phyloP scores from a whole-genome alignment of 2,888 invertebrate species.

The Amiota minor region DNA sequence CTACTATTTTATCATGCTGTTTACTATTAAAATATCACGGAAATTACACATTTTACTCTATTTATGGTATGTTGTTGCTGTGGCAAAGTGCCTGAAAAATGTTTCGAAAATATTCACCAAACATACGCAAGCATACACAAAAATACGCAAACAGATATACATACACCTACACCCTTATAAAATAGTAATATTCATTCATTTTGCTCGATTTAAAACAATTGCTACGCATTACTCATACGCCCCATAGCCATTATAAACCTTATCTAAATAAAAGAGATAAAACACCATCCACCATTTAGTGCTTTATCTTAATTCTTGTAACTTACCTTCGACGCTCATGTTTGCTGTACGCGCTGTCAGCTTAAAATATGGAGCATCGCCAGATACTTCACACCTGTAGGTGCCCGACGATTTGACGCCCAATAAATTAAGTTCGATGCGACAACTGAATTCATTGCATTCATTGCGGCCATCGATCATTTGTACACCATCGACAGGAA shows the following conservation, averaged over 20 bases:
- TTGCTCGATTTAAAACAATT: constrained; percentile 28
- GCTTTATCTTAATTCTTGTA: background rate
- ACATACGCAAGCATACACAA: constrained; percentile 37
- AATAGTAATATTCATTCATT: too few species aligned
- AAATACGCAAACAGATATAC: too few species aligned
- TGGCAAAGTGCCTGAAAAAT: constrained; percentile 23
- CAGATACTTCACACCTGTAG: constrained; percentile 78
- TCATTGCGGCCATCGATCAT: constrained; percentile 64
- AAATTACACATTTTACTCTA: constrained; percentile 68
- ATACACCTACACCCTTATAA: constrained; percentile 14
- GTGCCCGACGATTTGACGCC: constrained; percentile 73
- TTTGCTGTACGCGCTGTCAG: constrained; percentile 75
- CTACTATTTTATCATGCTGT: too few species aligned
- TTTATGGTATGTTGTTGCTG: constrained; percentile 56
- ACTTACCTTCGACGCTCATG: constrained; percentile 77
- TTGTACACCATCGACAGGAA: constrained; percentile 66
- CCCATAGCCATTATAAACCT: background rate
- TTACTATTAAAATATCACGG: constrained; percentile 67
- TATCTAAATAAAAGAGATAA: too few species aligned
- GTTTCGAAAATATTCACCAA: constrained; percentile 55
- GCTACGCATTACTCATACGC: constrained; percentile 55
- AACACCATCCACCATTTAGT: too few species aligned
- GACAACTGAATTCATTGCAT: constrained; percentile 70
- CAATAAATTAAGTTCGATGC: constrained; percentile 68
- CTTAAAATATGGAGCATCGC: constrained; percentile 77